Conservation (phyloP, 2,113 vertebrate genomes). For the Boulengeromyrus knoepffleri region DNA sequence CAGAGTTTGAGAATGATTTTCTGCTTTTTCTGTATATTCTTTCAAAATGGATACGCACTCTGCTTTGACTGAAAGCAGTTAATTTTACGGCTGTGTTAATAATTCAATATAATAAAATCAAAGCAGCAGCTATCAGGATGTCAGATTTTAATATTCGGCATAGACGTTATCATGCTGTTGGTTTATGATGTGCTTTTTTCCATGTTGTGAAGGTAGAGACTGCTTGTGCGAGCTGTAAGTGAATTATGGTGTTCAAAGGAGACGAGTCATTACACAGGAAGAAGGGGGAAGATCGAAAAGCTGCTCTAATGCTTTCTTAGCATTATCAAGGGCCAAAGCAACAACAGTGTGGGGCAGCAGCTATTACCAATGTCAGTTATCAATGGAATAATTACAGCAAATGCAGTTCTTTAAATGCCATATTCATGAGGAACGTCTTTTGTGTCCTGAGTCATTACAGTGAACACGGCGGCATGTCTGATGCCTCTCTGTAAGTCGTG, state of each 20-base stretch:
- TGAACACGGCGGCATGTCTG: not conserved
- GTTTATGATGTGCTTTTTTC: not conserved
- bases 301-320: slow-evolving; percentile 42
- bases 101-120: not conserved
- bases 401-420: slow-evolving; percentile 38
- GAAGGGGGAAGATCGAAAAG: not conserved
- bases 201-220: not conserved
- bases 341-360: slow-evolving; percentile 48
- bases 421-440: slow-evolving; percentile 37
- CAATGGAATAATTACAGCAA: slow-evolving; percentile 41
- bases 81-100: not conserved
- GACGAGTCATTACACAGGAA: not conserved
- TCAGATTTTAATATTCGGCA: slow-evolving; percentile 27
- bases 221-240: not conserved
- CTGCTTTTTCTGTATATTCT: not conserved
- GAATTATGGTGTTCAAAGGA: not conserved
- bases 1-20: not conserved
- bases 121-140: not conserved
- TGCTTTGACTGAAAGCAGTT: not conserved
- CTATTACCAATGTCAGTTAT: slow-evolving; percentile 50
- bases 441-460: slow-evolving; percentile 29
- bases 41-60: not conserved
- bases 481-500: not conserved
- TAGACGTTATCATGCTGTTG: not conserved
- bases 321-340: slow-evolving; percentile 49